Evolutionary conservation across 1,140 invertebrate genomes (phyloP), one percentile per base, ranked within the genome.

Genomic region (Dendrolimus kikuchii): DNA sequence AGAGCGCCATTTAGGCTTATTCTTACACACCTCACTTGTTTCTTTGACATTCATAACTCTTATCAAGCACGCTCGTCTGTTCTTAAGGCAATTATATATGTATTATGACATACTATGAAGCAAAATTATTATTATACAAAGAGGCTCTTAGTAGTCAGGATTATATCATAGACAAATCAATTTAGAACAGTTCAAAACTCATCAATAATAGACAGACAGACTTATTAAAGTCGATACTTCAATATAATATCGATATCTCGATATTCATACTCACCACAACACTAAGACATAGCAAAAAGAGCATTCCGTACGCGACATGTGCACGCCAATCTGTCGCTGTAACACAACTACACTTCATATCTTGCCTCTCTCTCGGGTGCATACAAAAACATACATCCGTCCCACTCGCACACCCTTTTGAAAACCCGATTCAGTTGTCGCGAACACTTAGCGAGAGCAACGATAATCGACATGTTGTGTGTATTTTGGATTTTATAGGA

Each of bases 321-420:
- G 81, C 77, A 71, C 75, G 71, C 62, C 82, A 86, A 86, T 86
- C 82, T 86, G 82, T 86, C 82, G 78, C 66, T 72, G 66, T 68
- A 70, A 68, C 71, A 65, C 64, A 64, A 74, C 64, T 75, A 62
- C 63, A 63, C 54, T 57, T 68, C 59, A 53, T 62, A 46, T 55
- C 50, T 5, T 38, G 36, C 43, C 4, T 74, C 74, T 46, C 57
- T 49, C 40, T 71, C 64, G 5, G 5, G 46, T 56, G 57, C 53
- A 42, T 39, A 45, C 38, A 1, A 43, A 5, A 37, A 5, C 1
- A 5, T 1, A 39, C 10, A 51, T 65, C 50, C 41, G n/a, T 76
- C 68, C 45, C 68, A 7, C 37, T 80, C 68, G 6, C 59, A 65
- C 71, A 8, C 71, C 67, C 38, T 48, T 23, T 23, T 23, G 23